Conservation (phyloP, 2,113 vertebrate genomes). For the Malurus elegans region DNA sequence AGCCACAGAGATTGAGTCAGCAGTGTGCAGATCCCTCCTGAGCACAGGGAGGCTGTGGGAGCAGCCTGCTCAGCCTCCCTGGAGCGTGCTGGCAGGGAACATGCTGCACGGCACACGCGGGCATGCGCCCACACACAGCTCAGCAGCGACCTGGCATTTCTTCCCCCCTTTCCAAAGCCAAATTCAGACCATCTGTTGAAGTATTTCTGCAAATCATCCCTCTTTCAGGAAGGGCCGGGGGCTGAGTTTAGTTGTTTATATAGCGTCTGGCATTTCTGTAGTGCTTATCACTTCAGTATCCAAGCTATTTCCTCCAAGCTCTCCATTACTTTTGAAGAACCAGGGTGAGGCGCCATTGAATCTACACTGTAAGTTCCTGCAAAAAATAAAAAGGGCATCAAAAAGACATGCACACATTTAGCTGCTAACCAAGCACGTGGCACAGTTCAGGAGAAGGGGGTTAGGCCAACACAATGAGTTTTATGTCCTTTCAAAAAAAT, state of each 20-base stretch:
- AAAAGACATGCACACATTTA: neutral
- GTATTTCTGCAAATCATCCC: conserved; percentile 38
- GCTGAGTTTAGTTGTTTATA: conserved; percentile 8
- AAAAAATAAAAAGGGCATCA: neutral
- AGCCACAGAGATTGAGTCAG: neutral
- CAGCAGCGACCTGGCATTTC: neutral
- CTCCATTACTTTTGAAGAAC: neutral
- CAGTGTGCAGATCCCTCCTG: fast-evolving
- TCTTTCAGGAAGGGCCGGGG: neutral
- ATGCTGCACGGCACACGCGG: fast-evolving
- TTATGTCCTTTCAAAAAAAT: neutral
- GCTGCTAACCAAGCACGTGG: neutral
- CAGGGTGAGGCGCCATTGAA: neutral
- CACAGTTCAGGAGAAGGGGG: neutral
- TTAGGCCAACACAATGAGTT: neutral
- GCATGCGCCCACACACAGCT: neutral
- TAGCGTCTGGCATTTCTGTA: conserved; percentile 15
- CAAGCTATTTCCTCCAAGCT: neutral
- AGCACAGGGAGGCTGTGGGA: neutral
- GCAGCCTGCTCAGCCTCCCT: neutral
- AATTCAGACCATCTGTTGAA: conserved; percentile 48
- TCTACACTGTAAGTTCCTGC: neutral
- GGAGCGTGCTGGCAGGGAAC: neutral
- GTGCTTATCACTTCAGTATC: neutral
- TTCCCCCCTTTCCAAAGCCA: neutral